Evolutionary conservation across 2,888 invertebrate genomes (phyloP).

Genomic region (Rotaria sp.): DNA sequence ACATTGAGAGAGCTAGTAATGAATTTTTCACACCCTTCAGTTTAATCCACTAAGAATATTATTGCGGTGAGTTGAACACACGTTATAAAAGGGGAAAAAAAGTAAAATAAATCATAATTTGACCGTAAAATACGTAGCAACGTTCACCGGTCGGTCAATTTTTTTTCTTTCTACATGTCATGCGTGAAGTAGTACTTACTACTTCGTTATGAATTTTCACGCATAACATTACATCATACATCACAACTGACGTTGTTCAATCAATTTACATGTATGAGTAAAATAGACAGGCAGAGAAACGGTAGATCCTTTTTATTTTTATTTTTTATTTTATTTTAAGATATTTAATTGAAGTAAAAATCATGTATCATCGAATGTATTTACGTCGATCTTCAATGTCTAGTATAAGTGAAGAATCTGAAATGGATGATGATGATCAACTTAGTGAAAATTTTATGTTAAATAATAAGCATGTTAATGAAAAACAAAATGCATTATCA

Average conservation of each 20-base stretch:
- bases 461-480: background rate
- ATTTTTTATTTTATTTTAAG: background rate
- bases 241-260: background rate
- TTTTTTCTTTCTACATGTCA: background rate
- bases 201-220: background rate
- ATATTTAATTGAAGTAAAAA: background rate
- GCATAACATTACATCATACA: background rate
- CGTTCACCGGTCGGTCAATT: background rate
- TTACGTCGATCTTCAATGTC: constrained; percentile 7
- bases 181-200: background rate
- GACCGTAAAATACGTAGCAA: background rate
- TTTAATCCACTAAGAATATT: background rate
- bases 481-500: background rate
- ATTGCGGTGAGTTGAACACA: background rate
- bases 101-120: background rate
- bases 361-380: constrained; percentile 1
- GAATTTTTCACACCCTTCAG: background rate
- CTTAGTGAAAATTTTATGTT: too few species aligned
- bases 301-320: too few species aligned
- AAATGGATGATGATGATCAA: background rate
- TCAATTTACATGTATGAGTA: background rate
- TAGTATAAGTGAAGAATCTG: background rate
- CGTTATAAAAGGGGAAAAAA: background rate
- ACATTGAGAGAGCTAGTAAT: background rate
- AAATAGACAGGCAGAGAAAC: background rate